Percentiles rank a stretch among this genome's conserved stretches.
These are phyloP conservation scores for Osedax fenrisi DNA, from an alignment of 2,888 invertebrate species.

Conservation along the genomic window DNA sequence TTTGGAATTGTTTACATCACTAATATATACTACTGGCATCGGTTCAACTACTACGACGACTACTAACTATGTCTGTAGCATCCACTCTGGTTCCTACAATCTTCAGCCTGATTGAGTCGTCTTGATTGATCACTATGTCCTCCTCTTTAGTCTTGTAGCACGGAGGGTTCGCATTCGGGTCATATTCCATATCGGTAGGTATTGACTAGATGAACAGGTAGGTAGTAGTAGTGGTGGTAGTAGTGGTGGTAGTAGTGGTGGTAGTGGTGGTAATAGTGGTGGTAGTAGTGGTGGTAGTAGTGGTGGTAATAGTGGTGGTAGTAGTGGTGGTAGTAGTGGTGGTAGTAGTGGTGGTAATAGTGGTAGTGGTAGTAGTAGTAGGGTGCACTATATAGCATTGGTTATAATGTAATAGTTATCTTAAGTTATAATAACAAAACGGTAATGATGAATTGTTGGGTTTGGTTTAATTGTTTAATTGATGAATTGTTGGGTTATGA, in stretches of 20 bases:
- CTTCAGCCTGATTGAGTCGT: constrained; percentile 90
- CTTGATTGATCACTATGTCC: constrained; percentile 88
- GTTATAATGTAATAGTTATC: no score
- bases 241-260: neutral
- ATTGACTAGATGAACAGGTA: constrained; percentile 75
- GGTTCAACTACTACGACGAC: neutral
- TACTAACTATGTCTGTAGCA: constrained; percentile 89
- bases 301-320: no score
- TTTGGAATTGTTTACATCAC: no score
- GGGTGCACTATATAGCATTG: no score
- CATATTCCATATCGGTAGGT: constrained; percentile 97
- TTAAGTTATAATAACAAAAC: no score
- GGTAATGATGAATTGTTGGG: no score
- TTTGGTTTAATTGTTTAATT: no score
- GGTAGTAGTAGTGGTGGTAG: neutral
- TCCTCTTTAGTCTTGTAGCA: constrained; percentile 98
- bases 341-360: no score
- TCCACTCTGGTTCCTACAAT: constrained; percentile 97
- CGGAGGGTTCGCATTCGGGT: constrained; percentile 88
- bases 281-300: neutral
- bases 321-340: no score
- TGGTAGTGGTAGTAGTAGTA: no score
- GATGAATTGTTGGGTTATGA: no score
- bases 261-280: neutral
- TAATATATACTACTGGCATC: no score